These are phyloP conservation scores for Rhagologus leucostigma DNA, from an alignment of 2,113 vertebrate genomes.

Conservation along the genomic window DNA sequence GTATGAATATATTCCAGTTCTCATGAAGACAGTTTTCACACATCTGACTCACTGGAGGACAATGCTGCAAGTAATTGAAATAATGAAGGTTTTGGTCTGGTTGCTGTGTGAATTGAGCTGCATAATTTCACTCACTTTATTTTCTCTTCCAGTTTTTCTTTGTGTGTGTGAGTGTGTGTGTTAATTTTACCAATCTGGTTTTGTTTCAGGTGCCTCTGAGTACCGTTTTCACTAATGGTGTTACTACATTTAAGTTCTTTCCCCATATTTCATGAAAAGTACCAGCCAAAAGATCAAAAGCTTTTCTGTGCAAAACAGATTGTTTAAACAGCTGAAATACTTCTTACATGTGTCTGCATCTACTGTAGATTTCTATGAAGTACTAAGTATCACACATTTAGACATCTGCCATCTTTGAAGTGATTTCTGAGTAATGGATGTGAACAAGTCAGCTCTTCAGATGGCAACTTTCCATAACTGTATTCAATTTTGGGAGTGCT, in stretches of 20 bases:
- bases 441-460: constrained; percentile 36
- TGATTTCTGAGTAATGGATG: constrained; percentile 52
- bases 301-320: constrained; percentile 55
- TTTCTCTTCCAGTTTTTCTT: constrained; percentile 12
- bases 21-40: constrained; percentile 20
- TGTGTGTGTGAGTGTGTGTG: not conserved
- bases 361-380: constrained; percentile 55
- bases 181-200: constrained; percentile 34
- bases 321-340: constrained; percentile 66
- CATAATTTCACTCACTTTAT: constrained; percentile 46
- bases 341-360: constrained; percentile 26
- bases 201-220: constrained; percentile 36
- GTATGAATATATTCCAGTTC: not conserved
- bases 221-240: constrained; percentile 40
- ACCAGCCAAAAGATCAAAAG: constrained; percentile 67
- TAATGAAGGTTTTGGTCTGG: constrained; percentile 33
- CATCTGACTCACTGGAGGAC: not conserved
- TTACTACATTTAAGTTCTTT: constrained; percentile 70
- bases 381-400: constrained; percentile 40
- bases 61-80: constrained; percentile 3
- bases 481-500: constrained; percentile 13
- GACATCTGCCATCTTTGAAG: constrained; percentile 34
- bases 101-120: not conserved
- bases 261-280: constrained; percentile 71
- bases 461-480: constrained; percentile 54